Percentiles rank a stretch among this genome's conserved stretches.
Evolutionary conservation across 1,140 invertebrate genomes (phyloP).

Genomic region (Bombus consobrinus): DNA sequence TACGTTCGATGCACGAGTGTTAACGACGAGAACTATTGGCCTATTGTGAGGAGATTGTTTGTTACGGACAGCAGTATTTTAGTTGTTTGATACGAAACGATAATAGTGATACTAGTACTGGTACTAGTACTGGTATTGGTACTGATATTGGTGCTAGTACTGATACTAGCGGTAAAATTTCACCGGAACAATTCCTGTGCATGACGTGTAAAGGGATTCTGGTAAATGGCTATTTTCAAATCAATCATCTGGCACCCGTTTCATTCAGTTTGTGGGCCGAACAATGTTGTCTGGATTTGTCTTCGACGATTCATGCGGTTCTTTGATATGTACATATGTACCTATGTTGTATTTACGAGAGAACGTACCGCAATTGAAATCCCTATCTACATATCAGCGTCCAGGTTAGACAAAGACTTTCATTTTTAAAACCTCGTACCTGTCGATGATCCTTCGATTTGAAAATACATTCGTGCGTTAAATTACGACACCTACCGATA

Average conservation of each 20-base stretch:
- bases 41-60: conserved; percentile 17
- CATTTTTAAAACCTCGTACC: neutral
- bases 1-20: neutral
- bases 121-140: too few relatives aligned
- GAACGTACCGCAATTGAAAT: neutral
- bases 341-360: neutral
- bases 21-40: neutral
- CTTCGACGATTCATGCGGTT: conserved; percentile 18
- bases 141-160: too few relatives aligned
- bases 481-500: too few relatives aligned
- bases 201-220: conserved; percentile 47
- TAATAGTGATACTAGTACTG: neutral
- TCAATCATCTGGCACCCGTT: conserved; percentile 35
- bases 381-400: neutral
- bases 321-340: neutral
- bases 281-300: conserved; percentile 43
- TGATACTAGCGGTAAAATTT: neutral
- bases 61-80: conserved; percentile 6
- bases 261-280: conserved; percentile 43
- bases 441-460: too few relatives aligned
- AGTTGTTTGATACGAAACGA: conserved; percentile 14
- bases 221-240: conserved; percentile 36
- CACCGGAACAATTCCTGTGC: conserved; percentile 25
- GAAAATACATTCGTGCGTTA: too few relatives aligned
- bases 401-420: neutral